Conservation (phyloP, 2,113 vertebrate species). For the Erythrolamprus reginae region DNA sequence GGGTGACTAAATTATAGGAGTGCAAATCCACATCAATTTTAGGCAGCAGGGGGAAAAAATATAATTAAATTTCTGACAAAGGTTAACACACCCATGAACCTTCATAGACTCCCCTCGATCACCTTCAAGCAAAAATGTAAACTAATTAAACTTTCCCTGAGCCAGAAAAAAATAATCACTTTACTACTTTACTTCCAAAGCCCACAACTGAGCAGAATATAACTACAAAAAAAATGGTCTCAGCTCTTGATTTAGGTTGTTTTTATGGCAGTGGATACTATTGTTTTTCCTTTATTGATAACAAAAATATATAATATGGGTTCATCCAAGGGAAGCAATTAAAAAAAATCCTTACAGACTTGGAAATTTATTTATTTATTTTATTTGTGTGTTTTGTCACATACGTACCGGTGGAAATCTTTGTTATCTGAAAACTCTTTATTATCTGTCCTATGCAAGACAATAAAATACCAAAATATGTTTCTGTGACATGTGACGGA, state of each 20-base stretch:
- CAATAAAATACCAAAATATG: not conserved
- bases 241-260: not conserved
- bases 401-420: no score
- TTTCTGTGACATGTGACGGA: not conserved
- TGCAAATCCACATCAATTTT: not conserved
- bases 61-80: not conserved
- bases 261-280: not conserved
- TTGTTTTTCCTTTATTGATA: no score
- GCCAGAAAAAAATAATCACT: not conserved
- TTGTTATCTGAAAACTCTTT: not conserved
- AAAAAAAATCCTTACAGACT: not conserved
- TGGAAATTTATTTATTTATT: no score
- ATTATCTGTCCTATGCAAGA: not conserved
- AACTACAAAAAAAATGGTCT: not conserved
- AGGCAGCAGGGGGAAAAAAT: fast-evolving
- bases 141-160: not conserved
- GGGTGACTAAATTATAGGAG: not conserved
- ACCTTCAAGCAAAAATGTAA: not conserved
- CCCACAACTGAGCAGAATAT: not conserved
- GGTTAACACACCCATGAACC: not conserved
- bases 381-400: no score
- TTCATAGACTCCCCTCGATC: not conserved
- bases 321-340: not conserved
- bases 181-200: not conserved
- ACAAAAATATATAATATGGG: not conserved